Evolutionary conservation across 2,797 vertebrate species (phyloP).

Genomic region (Sarcoramphus papa): DNA sequence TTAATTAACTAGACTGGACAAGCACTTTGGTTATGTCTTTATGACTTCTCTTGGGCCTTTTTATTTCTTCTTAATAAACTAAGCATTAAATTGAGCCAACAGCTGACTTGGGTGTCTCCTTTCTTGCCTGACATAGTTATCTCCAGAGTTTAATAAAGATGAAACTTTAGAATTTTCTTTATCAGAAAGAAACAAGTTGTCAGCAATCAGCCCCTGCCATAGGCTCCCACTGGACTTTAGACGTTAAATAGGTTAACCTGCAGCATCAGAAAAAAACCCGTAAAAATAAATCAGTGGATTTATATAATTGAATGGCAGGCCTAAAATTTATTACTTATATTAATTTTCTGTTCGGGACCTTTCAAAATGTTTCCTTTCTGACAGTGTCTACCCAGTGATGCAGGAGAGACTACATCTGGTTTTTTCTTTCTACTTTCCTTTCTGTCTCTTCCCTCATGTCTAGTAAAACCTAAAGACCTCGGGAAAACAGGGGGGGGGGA

Average conservation of each 20-base stretch:
- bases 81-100: too few species aligned
- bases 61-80: too few species aligned
- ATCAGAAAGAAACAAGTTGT: background rate
- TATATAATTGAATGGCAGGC: background rate
- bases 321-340: background rate
- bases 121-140: background rate
- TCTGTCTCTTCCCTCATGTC: background rate
- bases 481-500: too few species aligned
- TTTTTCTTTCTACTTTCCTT: background rate
- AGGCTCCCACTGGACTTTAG: background rate
- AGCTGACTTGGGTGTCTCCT: too few species aligned
- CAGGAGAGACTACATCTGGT: background rate
- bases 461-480: background rate
- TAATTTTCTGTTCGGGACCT: background rate
- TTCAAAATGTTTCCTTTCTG: background rate
- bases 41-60: too few species aligned
- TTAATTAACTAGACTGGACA: too few species aligned
- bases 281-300: background rate
- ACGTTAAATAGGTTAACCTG: background rate
- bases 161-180: background rate
- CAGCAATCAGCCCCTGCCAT: background rate
- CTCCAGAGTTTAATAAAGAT: background rate
- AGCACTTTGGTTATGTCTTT: too few species aligned
- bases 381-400: background rate
- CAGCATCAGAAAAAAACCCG: accelerated